phyloP scores from a whole-genome alignment of 2,888 invertebrate species.

The Phragmatobia fuliginosa region DNA sequence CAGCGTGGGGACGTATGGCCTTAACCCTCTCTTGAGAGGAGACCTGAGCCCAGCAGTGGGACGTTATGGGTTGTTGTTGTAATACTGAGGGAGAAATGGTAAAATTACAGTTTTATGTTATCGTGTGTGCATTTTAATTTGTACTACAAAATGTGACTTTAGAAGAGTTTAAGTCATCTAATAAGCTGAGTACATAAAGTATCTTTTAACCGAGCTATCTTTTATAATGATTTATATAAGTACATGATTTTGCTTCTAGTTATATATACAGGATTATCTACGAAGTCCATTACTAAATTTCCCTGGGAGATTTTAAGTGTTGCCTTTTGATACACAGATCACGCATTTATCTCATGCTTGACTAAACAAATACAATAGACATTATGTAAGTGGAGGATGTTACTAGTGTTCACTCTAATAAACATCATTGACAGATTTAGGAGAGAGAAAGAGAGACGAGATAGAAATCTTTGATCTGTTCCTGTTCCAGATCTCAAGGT shows the following conservation, averaged over 20 bases:
- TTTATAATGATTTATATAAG: too few species aligned
- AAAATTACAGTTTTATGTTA: background rate
- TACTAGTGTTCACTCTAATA: background rate
- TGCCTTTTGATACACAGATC: slow-evolving; percentile 30
- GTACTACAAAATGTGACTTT: background rate
- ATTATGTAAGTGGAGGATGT: background rate
- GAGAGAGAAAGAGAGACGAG: too few species aligned
- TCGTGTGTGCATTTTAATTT: too few species aligned
- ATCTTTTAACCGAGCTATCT: too few species aligned
- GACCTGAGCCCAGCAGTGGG: too few species aligned
- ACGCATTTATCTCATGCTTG: slow-evolving; percentile 43
- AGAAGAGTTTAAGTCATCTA: background rate
- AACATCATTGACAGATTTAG: background rate
- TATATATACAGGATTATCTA: background rate
- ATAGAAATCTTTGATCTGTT: background rate
- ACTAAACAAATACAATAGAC: background rate
- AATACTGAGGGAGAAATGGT: background rate
- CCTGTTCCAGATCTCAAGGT: background rate
- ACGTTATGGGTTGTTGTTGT: too few species aligned
- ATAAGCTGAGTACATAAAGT: background rate
- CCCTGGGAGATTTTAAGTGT: background rate
- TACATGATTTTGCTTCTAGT: background rate
- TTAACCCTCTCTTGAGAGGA: too few species aligned
- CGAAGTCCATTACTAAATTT: background rate
- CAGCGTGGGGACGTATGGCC: too few species aligned